A percentile compares a stretch with the other conserved stretches of the same genome.
Conservation (phyloP, 2,888 invertebrate genomes). For the Ctenicera cuprea region DNA sequence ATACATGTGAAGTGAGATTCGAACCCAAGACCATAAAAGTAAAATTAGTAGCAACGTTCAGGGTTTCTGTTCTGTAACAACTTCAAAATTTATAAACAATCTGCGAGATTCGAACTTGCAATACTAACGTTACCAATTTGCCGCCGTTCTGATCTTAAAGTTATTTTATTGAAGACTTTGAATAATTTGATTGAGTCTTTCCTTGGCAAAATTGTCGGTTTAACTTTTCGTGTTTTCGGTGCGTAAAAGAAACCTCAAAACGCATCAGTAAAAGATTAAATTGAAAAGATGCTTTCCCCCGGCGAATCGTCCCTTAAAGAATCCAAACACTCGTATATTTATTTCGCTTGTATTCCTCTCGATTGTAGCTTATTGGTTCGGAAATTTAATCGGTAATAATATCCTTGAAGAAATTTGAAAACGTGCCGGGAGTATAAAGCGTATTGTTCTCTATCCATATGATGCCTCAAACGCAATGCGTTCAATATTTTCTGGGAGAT, state of each 20-base stretch:
- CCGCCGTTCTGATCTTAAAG: too few relatives aligned
- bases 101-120: too few relatives aligned
- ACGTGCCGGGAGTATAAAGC: constrained; percentile 38
- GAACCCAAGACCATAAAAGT: too few relatives aligned
- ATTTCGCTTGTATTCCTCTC: constrained; percentile 46
- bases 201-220: too few relatives aligned
- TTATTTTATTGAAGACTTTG: too few relatives aligned
- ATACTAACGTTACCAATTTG: too few relatives aligned
- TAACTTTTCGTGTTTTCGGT: not conserved
- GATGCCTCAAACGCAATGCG: constrained; percentile 10
- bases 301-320: constrained; percentile 25
- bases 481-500: constrained; percentile 8
- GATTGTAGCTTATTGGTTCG: constrained; percentile 47
- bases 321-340: constrained; percentile 44
- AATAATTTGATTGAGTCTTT: too few relatives aligned
- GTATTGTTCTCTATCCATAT: constrained; percentile 4
- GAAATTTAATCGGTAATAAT: constrained; percentile 53
- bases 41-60: too few relatives aligned
- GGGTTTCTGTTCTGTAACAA: too few relatives aligned
- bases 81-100: too few relatives aligned
- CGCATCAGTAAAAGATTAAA: constrained; percentile 23
- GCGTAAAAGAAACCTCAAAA: constrained; percentile 12
- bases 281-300: constrained; percentile 34
- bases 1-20: too few relatives aligned
- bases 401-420: constrained; percentile 49